Evolutionary conservation across 2,888 invertebrate genomes (phyloP), one percentile per base, ranked within the genome.

Genomic region (Lumbricus terrestris): DNA sequence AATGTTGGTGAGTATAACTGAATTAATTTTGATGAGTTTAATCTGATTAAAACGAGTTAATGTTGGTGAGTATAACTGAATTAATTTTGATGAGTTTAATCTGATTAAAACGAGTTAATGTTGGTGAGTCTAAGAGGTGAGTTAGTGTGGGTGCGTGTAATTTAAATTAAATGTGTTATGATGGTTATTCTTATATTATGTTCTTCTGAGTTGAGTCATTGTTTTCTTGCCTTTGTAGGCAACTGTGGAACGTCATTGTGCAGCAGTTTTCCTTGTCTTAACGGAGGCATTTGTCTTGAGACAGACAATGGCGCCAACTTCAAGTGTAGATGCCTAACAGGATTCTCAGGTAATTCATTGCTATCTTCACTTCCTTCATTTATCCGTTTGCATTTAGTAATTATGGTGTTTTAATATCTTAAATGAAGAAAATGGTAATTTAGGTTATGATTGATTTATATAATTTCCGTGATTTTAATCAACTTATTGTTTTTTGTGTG

Each of bases 221-320:
- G 18, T 34, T 15, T 85, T 85, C 5, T 37, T 85, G 23, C 23
- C 0, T 85, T 34, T 85, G 34, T 37, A 95, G 95, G 93, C 90
- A 97, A 97, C 94, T 97, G 97, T 95, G 94, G 90, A 2, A 96
- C 96, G 89, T 97, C 97, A 95, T 97, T 97, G 29, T 98, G 97
- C 95, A 96, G 96, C 93, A 96, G 96, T 95, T 96, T 97, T 93
- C 97, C 97, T 0, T 98, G 98, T 95, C 96, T 96, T 93, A 96
- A 97, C 94, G 96, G 96, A 90, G 97, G 97, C 34, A 96, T 97
- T 89, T 98, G 97, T 95, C 96, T 97, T 94, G 42, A 54, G 18
- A 38, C 40, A 6, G 82, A 47, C 34, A 20, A 13, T n/a, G 90
- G 37, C 15, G 37, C 83, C 11, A 54, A 34, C n/a, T 91, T 85